These are phyloP conservation scores for Xylocampa areola DNA, from an alignment of 2,888 invertebrate species.

Conservation along the genomic window DNA sequence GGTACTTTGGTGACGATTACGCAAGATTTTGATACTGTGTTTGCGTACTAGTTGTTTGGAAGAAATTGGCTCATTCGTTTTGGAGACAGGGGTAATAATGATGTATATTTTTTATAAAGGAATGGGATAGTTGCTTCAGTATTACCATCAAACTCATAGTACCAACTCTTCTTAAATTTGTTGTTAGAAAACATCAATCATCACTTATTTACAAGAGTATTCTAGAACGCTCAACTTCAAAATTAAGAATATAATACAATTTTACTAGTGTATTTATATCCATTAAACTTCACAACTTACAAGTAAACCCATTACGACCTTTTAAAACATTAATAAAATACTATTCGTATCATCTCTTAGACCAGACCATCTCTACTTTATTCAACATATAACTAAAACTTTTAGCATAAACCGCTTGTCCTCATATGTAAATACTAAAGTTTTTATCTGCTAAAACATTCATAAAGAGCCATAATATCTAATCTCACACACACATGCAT, in stretches of 20 bases:
- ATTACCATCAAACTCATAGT: no score
- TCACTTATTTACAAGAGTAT: no score
- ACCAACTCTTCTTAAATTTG: no score
- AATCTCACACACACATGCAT: conserved; percentile 49
- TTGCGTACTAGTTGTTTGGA: background rate
- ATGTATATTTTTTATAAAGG: background rate
- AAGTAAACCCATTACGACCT: no score
- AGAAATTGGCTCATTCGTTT: background rate
- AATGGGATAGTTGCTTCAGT: no score
- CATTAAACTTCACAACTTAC: no score
- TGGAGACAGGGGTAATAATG: background rate
- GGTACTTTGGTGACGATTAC: conserved; percentile 38
- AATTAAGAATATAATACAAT: no score
- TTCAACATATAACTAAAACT: conserved; percentile 8
- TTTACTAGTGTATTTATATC: no score
- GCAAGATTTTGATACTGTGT: conserved; percentile 23
- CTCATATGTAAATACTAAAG: conserved; percentile 16
- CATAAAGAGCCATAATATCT: conserved; percentile 50
- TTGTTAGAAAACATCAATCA: no score
- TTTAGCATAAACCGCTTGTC: conserved; percentile 23
- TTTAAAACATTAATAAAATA: conserved; percentile 33
- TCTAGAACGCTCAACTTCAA: no score
- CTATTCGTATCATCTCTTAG: conserved; percentile 11
- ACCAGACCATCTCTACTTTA: conserved; percentile 11
- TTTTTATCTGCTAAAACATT: conserved; percentile 48